Conservation (phyloP, 1,140 invertebrate species). For the Branchinecta lindahli region DNA sequence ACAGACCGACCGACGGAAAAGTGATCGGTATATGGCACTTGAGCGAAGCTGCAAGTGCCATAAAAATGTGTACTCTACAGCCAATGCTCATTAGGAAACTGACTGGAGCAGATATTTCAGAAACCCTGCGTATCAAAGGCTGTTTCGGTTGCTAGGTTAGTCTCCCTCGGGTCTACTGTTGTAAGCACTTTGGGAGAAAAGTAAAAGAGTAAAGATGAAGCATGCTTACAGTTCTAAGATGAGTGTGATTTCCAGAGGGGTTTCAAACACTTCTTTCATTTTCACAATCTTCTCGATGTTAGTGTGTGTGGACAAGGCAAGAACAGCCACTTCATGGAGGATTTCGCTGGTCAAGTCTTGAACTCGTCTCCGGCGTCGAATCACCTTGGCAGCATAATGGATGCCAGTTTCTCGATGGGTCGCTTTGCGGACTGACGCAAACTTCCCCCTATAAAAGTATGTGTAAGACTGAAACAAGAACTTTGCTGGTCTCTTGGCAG, state of each 20-base stretch:
- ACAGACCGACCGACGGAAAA: too few species aligned
- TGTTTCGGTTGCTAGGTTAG: too few species aligned
- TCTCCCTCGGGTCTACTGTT: too few species aligned
- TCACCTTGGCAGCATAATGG: conserved; percentile 88
- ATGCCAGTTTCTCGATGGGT: conserved; percentile 62
- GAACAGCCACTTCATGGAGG: conserved; percentile 74
- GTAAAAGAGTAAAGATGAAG: too few species aligned
- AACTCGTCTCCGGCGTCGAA: conserved; percentile 67
- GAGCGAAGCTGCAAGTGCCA: too few species aligned
- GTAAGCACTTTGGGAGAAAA: too few species aligned
- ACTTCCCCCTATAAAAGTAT: conserved; percentile 65
- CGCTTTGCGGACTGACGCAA: conserved; percentile 78
- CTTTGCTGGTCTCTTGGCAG: too few species aligned
- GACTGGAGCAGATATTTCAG: too few species aligned
- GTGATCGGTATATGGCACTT: too few species aligned
- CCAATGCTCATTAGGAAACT: too few species aligned
- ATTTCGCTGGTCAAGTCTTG: conserved; percentile 66
- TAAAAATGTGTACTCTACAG: too few species aligned
- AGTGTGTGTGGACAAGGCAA: conserved; percentile 56
- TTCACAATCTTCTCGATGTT: conserved; percentile 51
- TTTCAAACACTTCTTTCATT: conserved; percentile 73
- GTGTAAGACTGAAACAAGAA: conserved; percentile 14
- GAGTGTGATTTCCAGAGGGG: conserved; percentile 62
- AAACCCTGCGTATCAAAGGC: too few species aligned
- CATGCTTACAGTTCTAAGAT: conserved; percentile 64